A percentile compares a stretch with the other conserved stretches of the same genome.
phyloP scores from a whole-genome alignment of 2,888 invertebrate genomes.

The Acrobeloides nanus region DNA sequence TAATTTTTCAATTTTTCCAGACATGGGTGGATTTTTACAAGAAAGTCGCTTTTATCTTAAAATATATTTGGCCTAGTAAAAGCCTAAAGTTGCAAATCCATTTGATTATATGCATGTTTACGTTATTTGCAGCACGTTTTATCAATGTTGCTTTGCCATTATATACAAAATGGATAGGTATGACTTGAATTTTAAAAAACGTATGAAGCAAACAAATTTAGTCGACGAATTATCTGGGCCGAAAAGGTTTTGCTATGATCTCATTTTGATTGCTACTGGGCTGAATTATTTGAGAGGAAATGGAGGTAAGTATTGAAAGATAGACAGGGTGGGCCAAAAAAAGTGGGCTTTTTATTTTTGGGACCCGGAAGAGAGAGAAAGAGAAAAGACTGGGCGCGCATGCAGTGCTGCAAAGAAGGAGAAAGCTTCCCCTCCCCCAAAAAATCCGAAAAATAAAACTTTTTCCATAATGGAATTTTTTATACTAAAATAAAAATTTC shows the following conservation, averaged over 20 bases:
- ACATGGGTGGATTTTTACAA: background rate
- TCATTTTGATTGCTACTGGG: constrained; percentile 73
- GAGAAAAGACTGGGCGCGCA: too few species aligned
- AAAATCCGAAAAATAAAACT: too few species aligned
- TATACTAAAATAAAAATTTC: too few species aligned
- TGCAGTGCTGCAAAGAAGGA: too few species aligned
- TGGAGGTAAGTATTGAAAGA: constrained; percentile 61
- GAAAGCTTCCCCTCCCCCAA: too few species aligned
- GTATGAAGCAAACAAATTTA: constrained; percentile 55
- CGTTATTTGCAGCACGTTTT: constrained; percentile 72
- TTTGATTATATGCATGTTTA: constrained; percentile 72
- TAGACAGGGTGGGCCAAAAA: too few species aligned
- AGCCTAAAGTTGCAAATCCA: constrained; percentile 69
- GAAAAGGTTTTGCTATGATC: constrained; percentile 75
- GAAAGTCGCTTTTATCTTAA: constrained; percentile 4
- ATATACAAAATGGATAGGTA: constrained; percentile 83
- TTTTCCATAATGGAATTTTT: too few species aligned
- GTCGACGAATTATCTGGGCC: constrained; percentile 70
- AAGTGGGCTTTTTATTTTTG: too few species aligned
- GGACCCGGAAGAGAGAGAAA: too few species aligned
- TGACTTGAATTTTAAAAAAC: constrained; percentile 44
- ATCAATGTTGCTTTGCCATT: constrained; percentile 86
- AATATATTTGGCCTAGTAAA: constrained; percentile 88
- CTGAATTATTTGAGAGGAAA: constrained; percentile 92
- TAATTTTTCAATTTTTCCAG: background rate